Evolutionary conservation across 2,888 invertebrate species (phyloP).

Genomic region (Smittia aterrima): DNA sequence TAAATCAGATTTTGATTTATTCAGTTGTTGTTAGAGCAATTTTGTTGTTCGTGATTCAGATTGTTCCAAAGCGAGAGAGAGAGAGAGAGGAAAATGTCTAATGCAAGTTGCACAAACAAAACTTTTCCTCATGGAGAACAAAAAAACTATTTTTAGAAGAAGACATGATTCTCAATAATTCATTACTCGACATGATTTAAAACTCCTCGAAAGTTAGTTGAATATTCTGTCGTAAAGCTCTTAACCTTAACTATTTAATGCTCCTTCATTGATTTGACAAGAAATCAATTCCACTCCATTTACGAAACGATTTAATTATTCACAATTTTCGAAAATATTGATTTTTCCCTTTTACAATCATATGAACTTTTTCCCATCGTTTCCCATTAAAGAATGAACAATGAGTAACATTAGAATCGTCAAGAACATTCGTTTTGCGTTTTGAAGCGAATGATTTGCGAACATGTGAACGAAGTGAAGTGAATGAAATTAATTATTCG

Average conservation of each 20-base stretch:
- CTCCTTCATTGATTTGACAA: neutral
- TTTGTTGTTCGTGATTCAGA: no score
- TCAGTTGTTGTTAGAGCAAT: slow-evolving; percentile 36
- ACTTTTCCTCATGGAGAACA: no score
- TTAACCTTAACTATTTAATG: no score
- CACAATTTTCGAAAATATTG: slow-evolving; percentile 27
- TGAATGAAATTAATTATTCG: neutral
- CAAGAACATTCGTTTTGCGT: neutral
- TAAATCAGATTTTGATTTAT: slow-evolving; percentile 38
- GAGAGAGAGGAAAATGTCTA: neutral
- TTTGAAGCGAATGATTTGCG: neutral
- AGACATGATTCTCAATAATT: no score
- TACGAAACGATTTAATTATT: slow-evolving; percentile 31
- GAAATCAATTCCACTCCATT: slow-evolving; percentile 37
- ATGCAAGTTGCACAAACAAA: no score
- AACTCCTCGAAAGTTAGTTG: no score
- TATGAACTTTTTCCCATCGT: neutral
- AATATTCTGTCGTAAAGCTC: no score
- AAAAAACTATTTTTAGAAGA: no score
- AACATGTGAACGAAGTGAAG: neutral
- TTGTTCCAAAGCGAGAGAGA: no score
- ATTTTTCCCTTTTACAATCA: slow-evolving; percentile 17
- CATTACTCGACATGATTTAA: no score
- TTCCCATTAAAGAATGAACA: neutral
- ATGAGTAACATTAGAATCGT: neutral